Evolutionary conservation across 1,140 invertebrate species (phyloP), one percentile per base, ranked within the genome.

Genomic region (Drosophila malerkotliana): DNA sequence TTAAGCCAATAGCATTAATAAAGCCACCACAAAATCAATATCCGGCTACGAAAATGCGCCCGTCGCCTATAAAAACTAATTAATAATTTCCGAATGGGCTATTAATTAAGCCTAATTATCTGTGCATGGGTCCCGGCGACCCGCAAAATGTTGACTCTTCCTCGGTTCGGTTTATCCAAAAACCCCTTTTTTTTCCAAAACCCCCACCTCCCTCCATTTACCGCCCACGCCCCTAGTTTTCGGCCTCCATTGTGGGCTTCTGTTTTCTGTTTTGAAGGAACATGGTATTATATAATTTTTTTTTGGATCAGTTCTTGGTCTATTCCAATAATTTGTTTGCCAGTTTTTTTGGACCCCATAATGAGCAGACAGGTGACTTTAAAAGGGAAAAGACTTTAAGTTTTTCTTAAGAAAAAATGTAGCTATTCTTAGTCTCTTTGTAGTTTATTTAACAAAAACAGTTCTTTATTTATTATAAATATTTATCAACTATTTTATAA

Each of bases 51-150:
- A 90, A 91, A 91, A 77, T 79, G 74, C 87, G 82, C 81, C 85
- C 84, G 84, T 84, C 88, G 87, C 90, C 73, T 85, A 90, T 88
- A 91, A 91, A 91, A 91, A 91, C 90, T 91, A 91, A 91, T 91
- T 91, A 91, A 91, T 91, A 91, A 91, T 91, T 91, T 91, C 84
- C 90, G 90, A 91, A 91, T 91, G 90, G 90, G 84, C 90, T 91
- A 91, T 91, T 91, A 91, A 91, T 91, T 91, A 91, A 91, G 88
- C 87, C 90, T 91, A 91, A 91, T 91, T 91, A 91, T 90, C 79
- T 87, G 82, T 87, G 82, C 82, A 85, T 87, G 82, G 76, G 82
- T 68, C 75, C 81, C 60, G 81, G 71, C 63, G 79, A 84, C 76
- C 80, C 79, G 79, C 80, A 83, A 78, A 78, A 83, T 78, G 79